Base-by-base conservation (phyloP, 2,113 vertebrate genomes). In the Baryphthengus martii region DNA sequence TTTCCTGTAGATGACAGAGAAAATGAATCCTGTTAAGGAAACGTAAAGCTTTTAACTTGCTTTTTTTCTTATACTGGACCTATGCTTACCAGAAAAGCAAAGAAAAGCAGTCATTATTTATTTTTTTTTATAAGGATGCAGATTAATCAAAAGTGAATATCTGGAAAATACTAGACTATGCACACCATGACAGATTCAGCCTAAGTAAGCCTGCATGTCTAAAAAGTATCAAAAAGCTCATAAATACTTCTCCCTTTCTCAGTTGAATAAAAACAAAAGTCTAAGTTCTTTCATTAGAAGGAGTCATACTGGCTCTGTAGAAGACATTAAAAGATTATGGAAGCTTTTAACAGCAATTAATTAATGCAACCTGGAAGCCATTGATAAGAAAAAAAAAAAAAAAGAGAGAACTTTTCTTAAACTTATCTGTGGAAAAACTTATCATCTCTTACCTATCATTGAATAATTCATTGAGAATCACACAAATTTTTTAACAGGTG, bases 271-370 rank as follows among this genome's bases (percentile, higher is more conserved):
- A 77, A 11, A 47, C 9, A 83, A 47, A 84, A 39, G 7, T 24
- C 8, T 24, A 75, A 53, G 21, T 74, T 8, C 6, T 75, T 88
- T 71, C 23, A 63, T 6, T 67, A 67, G 39, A 26, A 63, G 17
- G 10, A 92, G 17, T 59, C 88, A 61, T 73, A 33, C 20, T 49
- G 13, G 4, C 21, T 87, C 20, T 74, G 29, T 10, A 19, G 28
- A 79, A 95, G 23, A 92, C 67, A 75, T 79, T 83, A 70, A 62
- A 89, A 89, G 17, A 91, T 89, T 67, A 53, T 56, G 17, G 52
- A 94, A 88, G 11, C 5, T 89, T 87, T 96, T 91, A 93, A 75
- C 61, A 97, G 14, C 31, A 96, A 94, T 92, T 93, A 93, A 95
- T 88, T 89, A 94, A 85, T 92, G 53, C 71, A 93, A 89, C 79